Conservation (phyloP, 1,140 invertebrate species). For the Bacillus rossius region DNA sequence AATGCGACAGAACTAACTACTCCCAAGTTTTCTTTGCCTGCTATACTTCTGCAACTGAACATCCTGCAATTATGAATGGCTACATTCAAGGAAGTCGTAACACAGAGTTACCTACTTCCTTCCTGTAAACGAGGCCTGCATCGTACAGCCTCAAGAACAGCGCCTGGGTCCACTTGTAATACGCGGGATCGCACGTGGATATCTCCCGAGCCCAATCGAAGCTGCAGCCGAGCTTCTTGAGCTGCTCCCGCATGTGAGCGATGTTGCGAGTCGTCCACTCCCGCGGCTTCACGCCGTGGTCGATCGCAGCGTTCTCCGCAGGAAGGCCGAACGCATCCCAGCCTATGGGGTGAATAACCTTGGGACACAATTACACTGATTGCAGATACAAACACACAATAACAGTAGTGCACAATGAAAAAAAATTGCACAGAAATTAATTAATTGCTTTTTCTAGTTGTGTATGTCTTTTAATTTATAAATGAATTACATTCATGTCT, state of each 20-base stretch:
- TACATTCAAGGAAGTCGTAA: no score
- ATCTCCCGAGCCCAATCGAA: slow-evolving; percentile 95
- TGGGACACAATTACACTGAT: slow-evolving; percentile 21
- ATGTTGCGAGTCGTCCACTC: slow-evolving; percentile 92
- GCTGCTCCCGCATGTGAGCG: slow-evolving; percentile 80
- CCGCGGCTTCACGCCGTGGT: slow-evolving; percentile 68
- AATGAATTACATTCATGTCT: no score
- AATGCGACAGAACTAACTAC: no score
- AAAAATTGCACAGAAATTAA: background rate
- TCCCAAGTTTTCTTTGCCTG: no score
- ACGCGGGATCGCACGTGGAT: slow-evolving; percentile 67
- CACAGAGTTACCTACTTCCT: slow-evolving; percentile 3
- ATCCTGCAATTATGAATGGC: no score
- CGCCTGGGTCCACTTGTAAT: slow-evolving; percentile 94
- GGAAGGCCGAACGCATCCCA: slow-evolving; percentile 99
- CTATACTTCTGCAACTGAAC: no score
- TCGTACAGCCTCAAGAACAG: slow-evolving; percentile 90
- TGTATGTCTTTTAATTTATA: no score
- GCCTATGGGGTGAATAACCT: slow-evolving; percentile 94
- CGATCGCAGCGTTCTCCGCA: slow-evolving; percentile 97
- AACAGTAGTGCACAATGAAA: background rate
- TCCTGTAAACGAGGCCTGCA: slow-evolving; percentile 68
- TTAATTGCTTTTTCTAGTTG: background rate
- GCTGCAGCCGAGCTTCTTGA: slow-evolving; percentile 71
- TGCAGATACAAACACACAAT: background rate